phyloP scores from a whole-genome alignment of 2,888 invertebrate species.

The Netelia melanura region DNA sequence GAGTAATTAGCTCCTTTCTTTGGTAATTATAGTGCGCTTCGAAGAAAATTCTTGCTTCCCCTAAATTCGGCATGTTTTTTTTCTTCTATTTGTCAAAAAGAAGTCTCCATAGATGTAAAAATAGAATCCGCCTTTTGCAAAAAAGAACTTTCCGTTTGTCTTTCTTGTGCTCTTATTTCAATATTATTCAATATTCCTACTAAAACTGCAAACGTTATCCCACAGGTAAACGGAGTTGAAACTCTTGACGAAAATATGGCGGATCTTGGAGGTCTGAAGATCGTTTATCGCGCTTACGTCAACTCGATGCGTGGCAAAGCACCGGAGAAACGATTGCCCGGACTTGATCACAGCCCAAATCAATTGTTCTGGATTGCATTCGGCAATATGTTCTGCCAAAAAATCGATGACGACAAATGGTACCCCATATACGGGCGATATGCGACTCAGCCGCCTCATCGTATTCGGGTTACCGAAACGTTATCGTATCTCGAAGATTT shows the following conservation, averaged over 20 bases:
- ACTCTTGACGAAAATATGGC: constrained; percentile 97
- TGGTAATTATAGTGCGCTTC: too few relatives aligned
- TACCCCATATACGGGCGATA: constrained; percentile 90
- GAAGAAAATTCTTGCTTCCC: too few relatives aligned
- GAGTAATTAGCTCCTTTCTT: background rate
- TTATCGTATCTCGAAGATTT: constrained; percentile 88
- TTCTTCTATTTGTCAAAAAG: too few relatives aligned
- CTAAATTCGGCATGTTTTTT: too few relatives aligned
- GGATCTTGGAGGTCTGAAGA: constrained; percentile 87
- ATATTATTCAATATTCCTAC: background rate
- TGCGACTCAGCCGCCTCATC: constrained; percentile 90
- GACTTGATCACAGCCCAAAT: constrained; percentile 89
- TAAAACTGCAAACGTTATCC: constrained; percentile 1
- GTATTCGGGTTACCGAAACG: constrained; percentile 88
- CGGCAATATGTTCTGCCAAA: constrained; percentile 88
- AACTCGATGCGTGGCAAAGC: constrained; percentile 90
- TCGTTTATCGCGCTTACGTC: constrained; percentile 94
- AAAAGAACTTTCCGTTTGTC: too few relatives aligned
- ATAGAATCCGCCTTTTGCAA: too few relatives aligned
- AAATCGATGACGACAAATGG: constrained; percentile 88
- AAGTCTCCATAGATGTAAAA: too few relatives aligned
- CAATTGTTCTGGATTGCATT: constrained; percentile 89
- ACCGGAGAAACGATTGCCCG: constrained; percentile 89
- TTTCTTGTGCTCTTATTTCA: background rate
- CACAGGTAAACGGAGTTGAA: constrained; percentile 94